A percentile compares a stretch with the other conserved stretches of the same genome.
phyloP scores from a whole-genome alignment of 2,888 invertebrate genomes.

The Phortica magna region DNA sequence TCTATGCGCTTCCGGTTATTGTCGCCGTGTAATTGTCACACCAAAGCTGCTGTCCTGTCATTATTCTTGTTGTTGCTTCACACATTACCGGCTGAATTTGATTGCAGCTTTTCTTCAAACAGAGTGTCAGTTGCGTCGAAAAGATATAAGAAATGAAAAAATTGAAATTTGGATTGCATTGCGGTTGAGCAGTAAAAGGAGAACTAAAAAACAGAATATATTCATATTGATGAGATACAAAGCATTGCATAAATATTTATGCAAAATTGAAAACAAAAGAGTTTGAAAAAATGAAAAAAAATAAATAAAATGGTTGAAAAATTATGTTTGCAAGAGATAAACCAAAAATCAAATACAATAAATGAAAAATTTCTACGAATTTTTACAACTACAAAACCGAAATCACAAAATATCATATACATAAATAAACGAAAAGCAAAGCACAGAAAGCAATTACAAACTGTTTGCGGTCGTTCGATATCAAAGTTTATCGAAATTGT shows the following conservation, averaged over 20 bases:
- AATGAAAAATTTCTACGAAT: neutral
- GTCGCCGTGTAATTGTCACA: slow-evolving; percentile 26
- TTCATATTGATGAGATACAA: neutral
- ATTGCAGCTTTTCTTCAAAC: slow-evolving; percentile 11
- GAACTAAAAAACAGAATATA: neutral
- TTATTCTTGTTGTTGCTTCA: slow-evolving; percentile 12
- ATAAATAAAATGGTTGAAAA: neutral
- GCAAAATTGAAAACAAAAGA: neutral
- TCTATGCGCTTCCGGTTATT: slow-evolving; percentile 28
- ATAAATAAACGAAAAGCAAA: too few relatives aligned
- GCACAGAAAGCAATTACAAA: too few relatives aligned
- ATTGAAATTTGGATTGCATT: too few relatives aligned
- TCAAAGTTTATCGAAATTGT: too few relatives aligned
- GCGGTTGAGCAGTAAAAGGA: neutral
- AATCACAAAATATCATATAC: neutral
- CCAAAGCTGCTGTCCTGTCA: slow-evolving; percentile 12
- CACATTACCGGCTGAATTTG: slow-evolving; percentile 16
- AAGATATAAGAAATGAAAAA: neutral
- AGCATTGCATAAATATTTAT: neutral
- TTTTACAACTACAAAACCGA: neutral
- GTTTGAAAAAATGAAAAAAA: neutral
- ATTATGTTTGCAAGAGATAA: neutral
- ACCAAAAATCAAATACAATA: neutral
- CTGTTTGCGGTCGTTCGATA: too few relatives aligned
- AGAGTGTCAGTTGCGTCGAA: neutral